Evolutionary conservation across 2,113 vertebrate genomes (phyloP), one percentile per base, ranked within the genome.

Genomic region (Prietella phreatophila): DNA sequence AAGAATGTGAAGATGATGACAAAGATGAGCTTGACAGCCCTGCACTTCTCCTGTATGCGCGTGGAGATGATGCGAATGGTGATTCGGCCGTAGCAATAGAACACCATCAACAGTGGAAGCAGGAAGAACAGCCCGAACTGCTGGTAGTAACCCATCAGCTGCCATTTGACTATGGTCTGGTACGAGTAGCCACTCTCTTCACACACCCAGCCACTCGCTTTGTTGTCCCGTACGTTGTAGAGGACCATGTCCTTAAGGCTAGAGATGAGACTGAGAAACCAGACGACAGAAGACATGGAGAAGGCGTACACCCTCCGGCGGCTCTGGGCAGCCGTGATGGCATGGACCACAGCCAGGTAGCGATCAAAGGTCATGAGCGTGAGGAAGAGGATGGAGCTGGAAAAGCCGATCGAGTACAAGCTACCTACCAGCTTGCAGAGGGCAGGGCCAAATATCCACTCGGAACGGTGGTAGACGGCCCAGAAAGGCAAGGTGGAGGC

Each of bases 381-480:
- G 71, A 96, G 93, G 92, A 96, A 96, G 33, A 96, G 94, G 88
- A 96, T 94, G 88, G 95, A 96, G 90, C 95, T 96, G 93, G 96
- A 95, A 92, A 96, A 96, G 42, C 95, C 94, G 0, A 96, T 88
- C 0, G 92, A 93, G 87, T 95, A 96, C 36, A 94, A 89, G 4
- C 93, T 93, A 81, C 93, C 93, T 83, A 95, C 93, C 11, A 95
- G 27, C 89, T 96, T 96, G 89, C 96, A 96, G 3, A 96, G 85
- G 15, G 13, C 14, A 0, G 0, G 0, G 22, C 96, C 96, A 60
- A 96, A 96, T 19, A 95, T 92, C 96, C 96, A 96, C 25, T 96
- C 90, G 0, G 87, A 91, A 0, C 65, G 42, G 73, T 95, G 91
- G 90, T 96, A 95, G 0, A 73, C 85, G 0, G 95, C 95, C 93